Evolutionary conservation across 2,888 invertebrate species (phyloP).

Genomic region (Unio delphinus): DNA sequence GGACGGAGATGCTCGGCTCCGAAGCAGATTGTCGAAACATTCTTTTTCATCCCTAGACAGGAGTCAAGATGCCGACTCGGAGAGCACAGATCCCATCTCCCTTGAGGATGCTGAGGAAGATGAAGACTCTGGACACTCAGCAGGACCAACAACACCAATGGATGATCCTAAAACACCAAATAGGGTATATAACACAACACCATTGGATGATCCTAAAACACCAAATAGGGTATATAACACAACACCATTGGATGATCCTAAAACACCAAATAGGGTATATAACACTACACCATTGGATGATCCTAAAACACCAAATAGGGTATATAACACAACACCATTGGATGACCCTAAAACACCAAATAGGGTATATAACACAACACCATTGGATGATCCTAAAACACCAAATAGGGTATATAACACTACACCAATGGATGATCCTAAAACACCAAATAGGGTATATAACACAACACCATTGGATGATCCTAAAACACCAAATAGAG

Average conservation of each 20-base stretch:
- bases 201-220: slow-evolving; percentile 53
- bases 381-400: slow-evolving; percentile 53
- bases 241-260: slow-evolving; percentile 56
- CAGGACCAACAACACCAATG: slow-evolving; percentile 53
- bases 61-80: slow-evolving; percentile 50
- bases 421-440: slow-evolving; percentile 56
- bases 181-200: slow-evolving; percentile 56
- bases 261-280: slow-evolving; percentile 56
- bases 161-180: slow-evolving; percentile 54
- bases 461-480: slow-evolving; percentile 57
- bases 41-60: slow-evolving; percentile 26
- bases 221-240: slow-evolving; percentile 53
- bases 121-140: slow-evolving; percentile 49
- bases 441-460: slow-evolving; percentile 56
- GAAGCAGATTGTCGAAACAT: slow-evolving; percentile 11
- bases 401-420: slow-evolving; percentile 53
- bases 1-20: not conserved
- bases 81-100: slow-evolving; percentile 58
- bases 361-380: slow-evolving; percentile 56
- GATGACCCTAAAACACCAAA: slow-evolving; percentile 55
- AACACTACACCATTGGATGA: slow-evolving; percentile 57
- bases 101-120: slow-evolving; percentile 60
- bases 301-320: slow-evolving; percentile 54
- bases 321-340: slow-evolving; percentile 51
- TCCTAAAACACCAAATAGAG: slow-evolving; percentile 54